phyloP scores from a whole-genome alignment of 2,888 invertebrate species.

The Meandrusa payeni region DNA sequence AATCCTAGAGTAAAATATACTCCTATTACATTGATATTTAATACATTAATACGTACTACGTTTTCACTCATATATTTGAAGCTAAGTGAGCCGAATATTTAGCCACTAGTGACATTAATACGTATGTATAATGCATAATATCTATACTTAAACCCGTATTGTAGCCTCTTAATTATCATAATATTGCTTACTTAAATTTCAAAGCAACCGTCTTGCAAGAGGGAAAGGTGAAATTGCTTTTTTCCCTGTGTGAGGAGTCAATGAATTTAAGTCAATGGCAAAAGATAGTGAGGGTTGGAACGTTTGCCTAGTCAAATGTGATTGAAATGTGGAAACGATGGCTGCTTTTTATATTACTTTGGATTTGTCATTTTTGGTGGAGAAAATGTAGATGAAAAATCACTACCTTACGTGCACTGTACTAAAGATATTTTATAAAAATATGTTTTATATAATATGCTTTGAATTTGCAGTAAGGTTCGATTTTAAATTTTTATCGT shows the following conservation, averaged over 20 bases:
- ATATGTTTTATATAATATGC: no score
- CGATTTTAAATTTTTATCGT: no score
- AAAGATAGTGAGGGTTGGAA: slow-evolving; percentile 66
- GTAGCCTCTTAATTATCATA: slow-evolving; percentile 58
- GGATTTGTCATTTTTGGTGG: slow-evolving; percentile 43
- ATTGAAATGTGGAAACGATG: slow-evolving; percentile 64
- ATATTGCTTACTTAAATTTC: slow-evolving; percentile 77
- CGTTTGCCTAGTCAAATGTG: slow-evolving; percentile 78
- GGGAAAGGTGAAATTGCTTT: slow-evolving; percentile 70
- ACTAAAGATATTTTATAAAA: background rate
- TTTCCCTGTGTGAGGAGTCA: slow-evolving; percentile 66
- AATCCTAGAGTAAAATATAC: no score
- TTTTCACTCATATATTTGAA: no score
- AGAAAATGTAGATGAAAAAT: background rate
- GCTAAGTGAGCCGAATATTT: no score
- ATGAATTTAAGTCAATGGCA: slow-evolving; percentile 60
- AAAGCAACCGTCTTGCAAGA: slow-evolving; percentile 47
- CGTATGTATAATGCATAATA: no score
- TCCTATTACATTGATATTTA: no score
- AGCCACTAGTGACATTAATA: no score
- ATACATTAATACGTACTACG: no score
- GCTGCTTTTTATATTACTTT: slow-evolving; percentile 46
- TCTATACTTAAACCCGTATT: no score
- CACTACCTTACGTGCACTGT: no score
- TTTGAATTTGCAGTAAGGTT: no score